phyloP scores from a whole-genome alignment of 1,140 invertebrate genomes.

The Drosophila funebris region DNA sequence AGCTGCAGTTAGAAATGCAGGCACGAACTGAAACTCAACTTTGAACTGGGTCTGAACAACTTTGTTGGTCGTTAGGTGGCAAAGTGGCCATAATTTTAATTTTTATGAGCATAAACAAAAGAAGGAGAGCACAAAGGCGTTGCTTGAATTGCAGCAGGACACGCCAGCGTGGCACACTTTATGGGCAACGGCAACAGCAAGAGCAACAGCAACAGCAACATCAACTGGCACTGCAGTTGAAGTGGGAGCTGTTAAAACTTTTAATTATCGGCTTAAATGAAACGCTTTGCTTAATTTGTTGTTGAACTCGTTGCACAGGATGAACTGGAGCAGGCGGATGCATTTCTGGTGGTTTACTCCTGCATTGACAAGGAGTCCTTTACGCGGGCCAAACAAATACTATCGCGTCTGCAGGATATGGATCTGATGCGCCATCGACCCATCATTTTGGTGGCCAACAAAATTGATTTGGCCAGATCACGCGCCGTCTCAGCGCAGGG shows the following conservation, averaged over 20 bases:
- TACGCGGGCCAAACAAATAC: constrained; percentile 90
- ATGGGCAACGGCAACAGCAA: too few relatives aligned
- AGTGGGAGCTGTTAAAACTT: constrained; percentile 33
- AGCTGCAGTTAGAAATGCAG: neutral
- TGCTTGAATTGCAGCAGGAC: constrained; percentile 17
- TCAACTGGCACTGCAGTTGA: too few relatives aligned
- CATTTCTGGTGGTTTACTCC: constrained; percentile 95
- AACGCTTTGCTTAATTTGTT: neutral
- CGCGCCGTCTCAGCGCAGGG: constrained; percentile 95
- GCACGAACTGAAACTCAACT: neutral
- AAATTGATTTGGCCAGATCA: constrained; percentile 96
- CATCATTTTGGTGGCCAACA: constrained; percentile 96
- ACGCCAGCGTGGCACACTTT: constrained; percentile 28
- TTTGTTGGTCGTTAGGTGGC: constrained; percentile 45
- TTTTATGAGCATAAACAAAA: constrained; percentile 69
- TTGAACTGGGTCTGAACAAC: constrained; percentile 16
- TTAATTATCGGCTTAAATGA: constrained; percentile 38
- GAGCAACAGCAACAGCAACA: too few relatives aligned
- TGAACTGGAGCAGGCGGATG: constrained; percentile 90
- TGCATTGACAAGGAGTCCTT: constrained; percentile 95
- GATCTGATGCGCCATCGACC: constrained; percentile 90
- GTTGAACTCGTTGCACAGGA: constrained; percentile 85
- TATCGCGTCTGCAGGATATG: constrained; percentile 89
- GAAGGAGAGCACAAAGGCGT: constrained; percentile 8
- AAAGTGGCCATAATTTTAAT: constrained; percentile 78